Base-by-base conservation (phyloP, 2,888 invertebrate species). In the Tachina grossa region DNA sequence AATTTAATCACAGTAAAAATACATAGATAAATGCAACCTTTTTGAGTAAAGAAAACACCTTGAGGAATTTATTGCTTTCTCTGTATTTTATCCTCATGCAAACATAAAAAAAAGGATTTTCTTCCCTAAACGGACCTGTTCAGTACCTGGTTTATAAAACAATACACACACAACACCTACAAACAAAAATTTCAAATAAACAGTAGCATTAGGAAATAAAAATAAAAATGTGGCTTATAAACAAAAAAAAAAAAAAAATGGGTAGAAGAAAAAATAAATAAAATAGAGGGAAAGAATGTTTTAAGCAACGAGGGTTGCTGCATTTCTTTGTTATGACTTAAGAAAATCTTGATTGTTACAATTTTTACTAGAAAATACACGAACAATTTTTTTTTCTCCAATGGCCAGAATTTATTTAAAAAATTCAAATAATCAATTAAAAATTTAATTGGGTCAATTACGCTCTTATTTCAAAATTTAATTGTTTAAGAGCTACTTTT, bases 171-270 rank as follows among this genome's bases (percentile, higher is more conserved):
- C 9, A 43, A 9, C 2, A 45, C 13, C 9, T 8, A 31, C 31
- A 43, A 63, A n/a, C n/a, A 9, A 9, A 53, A 9, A 22, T 39
- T 43, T 77, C 1, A 55, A 77, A 57, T 39, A 59, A 59, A 59
- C 68, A 77, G 77, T 69, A 69, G 77, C 77, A 31, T 68, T 49
- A 9, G 13, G 9, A 59, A 76, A 57, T 59, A 57, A 22, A 9
- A 49, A 19, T 47, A 19, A 57, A 76, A 77, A 59, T 69, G 19
- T 51, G 41, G 51, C 43, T 69, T 19, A 59, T 6, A 31, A 31
- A 31, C 31, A 31, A 31, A 31, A 6, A 31, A 5, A 31, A 31
- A 31, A 31, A 31, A 6, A 31, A 5, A 31, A 31, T 31, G 31
- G 6, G 1, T 6, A 31, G 5, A 5, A 31, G 31, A 31, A 31